Evolutionary conservation across 2,113 vertebrate genomes (phyloP).

Genomic region (Anguilla japonica): DNA sequence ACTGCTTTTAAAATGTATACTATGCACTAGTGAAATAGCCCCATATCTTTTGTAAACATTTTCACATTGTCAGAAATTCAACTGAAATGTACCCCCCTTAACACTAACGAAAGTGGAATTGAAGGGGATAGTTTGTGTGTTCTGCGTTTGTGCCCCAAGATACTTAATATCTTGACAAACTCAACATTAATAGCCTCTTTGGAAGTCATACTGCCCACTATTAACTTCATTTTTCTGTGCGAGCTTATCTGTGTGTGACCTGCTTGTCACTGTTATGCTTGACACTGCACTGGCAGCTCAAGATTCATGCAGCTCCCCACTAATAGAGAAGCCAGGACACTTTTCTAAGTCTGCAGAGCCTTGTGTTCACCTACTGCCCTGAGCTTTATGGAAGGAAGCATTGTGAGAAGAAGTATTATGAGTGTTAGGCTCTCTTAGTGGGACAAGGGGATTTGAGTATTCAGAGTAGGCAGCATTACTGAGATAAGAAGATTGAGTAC

Average conservation of each 20-base stretch:
- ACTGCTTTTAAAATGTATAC: background rate
- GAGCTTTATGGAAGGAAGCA: background rate
- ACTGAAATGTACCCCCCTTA: background rate
- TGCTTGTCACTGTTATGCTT: background rate
- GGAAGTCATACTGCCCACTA: background rate
- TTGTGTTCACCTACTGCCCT: background rate
- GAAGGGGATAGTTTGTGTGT: background rate
- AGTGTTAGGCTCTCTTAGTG: no score
- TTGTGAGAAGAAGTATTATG: background rate
- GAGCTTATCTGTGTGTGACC: background rate
- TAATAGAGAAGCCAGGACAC: background rate
- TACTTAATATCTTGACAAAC: background rate
- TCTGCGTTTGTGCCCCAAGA: background rate
- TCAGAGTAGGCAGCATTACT: background rate
- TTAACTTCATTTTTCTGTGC: background rate
- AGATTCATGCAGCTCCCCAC: background rate
- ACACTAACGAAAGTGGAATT: background rate
- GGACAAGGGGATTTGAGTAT: no score
- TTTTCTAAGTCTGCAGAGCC: background rate
- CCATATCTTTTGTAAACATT: constrained; percentile 6
- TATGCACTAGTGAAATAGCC: background rate
- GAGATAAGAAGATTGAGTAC: background rate
- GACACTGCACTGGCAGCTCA: background rate
- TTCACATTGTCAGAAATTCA: background rate
- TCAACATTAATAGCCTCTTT: background rate